phyloP scores from a whole-genome alignment of 2,797 vertebrate genomes.

The Arctocebus calabarensis region DNA sequence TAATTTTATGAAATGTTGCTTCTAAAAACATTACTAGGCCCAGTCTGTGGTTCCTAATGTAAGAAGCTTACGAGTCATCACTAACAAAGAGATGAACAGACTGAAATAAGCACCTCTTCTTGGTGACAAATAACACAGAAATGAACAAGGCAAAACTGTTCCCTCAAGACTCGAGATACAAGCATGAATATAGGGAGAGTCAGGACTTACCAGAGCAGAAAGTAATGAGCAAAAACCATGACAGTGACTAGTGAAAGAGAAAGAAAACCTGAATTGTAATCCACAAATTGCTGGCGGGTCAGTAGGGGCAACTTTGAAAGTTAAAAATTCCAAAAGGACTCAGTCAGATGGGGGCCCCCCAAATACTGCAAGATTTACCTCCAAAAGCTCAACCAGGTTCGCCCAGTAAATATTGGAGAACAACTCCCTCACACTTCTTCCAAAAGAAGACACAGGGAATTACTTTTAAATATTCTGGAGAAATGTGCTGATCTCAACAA shows the following conservation, averaged over 20 bases:
- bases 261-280: background rate
- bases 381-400: background rate
- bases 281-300: background rate
- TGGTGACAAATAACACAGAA: background rate
- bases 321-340: background rate
- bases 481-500: background rate
- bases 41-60: background rate
- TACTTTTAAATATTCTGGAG: background rate
- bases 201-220: background rate
- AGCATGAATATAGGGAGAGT: too few species aligned
- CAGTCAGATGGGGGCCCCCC: background rate
- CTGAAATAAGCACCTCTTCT: background rate
- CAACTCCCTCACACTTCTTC: background rate
- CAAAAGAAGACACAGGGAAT: background rate
- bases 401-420: background rate
- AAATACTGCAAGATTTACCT: background rate
- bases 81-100: background rate
- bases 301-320: background rate
- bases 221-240: background rate
- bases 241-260: fast-evolving
- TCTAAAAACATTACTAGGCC: constrained; percentile 40
- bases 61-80: background rate
- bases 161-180: background rate
- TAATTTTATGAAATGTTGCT: constrained; percentile 40
- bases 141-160: background rate